Percentiles rank a stretch among this genome's conserved stretches.
Conservation (phyloP, 2,113 vertebrate genomes). For the Pluvianellus socialis region DNA sequence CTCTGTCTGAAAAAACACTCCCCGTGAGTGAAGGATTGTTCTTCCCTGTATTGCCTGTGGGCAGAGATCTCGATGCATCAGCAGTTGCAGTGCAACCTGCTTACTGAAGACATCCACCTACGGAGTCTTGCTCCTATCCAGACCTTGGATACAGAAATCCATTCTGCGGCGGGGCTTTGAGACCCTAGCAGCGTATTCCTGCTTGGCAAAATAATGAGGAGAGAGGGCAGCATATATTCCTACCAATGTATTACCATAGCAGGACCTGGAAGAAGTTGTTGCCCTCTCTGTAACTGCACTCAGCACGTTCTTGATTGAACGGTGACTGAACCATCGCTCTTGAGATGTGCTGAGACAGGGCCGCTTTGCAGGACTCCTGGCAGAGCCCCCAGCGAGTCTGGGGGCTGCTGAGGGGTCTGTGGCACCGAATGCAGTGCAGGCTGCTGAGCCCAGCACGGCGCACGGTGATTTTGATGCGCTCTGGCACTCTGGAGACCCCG, state of each 20-base stretch:
- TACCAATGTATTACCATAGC: neutral
- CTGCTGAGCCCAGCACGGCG: neutral
- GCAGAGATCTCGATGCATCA: neutral
- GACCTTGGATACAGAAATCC: neutral
- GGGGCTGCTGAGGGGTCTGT: too few species aligned
- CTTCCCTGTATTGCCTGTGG: neutral
- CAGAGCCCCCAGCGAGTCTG: fast-evolving
- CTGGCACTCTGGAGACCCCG: neutral
- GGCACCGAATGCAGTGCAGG: neutral
- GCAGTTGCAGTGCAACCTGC: neutral
- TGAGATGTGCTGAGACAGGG: neutral
- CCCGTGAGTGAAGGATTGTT: neutral
- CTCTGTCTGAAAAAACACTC: neutral
- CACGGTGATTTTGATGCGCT: neutral
- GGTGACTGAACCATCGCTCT: neutral
- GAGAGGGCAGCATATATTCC: neutral
- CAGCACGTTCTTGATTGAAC: neutral
- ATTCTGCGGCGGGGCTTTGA: neutral
- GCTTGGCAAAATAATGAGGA: neutral
- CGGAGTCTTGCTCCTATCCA: neutral
- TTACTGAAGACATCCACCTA: neutral
- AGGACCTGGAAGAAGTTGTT: neutral
- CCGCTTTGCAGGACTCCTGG: neutral
- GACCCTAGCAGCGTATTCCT: neutral
- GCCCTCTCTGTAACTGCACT: too few species aligned